phyloP scores from a whole-genome alignment of 2,113 vertebrate species.

The Elanus axillaris region DNA sequence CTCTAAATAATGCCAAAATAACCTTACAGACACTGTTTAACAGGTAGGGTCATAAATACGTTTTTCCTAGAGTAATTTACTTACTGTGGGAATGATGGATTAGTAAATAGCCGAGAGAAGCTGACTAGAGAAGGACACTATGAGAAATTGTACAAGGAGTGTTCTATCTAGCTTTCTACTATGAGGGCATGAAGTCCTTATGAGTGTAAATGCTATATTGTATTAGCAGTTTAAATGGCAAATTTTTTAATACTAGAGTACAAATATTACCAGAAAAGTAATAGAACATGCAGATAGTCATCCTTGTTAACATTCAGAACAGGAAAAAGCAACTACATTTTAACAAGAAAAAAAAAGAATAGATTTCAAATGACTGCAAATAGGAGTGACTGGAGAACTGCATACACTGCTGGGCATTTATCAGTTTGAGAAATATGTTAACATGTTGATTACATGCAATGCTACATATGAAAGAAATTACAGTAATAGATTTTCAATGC shows the following conservation, averaged over 20 bases:
- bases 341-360: background rate
- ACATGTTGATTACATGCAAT: background rate
- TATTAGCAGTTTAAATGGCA: background rate
- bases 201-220: background rate
- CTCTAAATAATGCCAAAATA: background rate
- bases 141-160: background rate
- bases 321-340: background rate
- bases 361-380: background rate
- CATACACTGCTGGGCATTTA: background rate
- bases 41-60: background rate
- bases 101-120: background rate
- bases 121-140: background rate
- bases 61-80: background rate
- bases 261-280: background rate
- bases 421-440: background rate
- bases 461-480: background rate
- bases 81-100: background rate
- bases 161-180: background rate
- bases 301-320: background rate
- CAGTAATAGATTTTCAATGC: background rate
- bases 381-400: background rate
- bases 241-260: background rate
- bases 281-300: rapidly evolving
- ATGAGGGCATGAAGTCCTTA: background rate
- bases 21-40: background rate